Base-by-base conservation (phyloP, 2,797 vertebrate species). In the Mareca strepera region DNA sequence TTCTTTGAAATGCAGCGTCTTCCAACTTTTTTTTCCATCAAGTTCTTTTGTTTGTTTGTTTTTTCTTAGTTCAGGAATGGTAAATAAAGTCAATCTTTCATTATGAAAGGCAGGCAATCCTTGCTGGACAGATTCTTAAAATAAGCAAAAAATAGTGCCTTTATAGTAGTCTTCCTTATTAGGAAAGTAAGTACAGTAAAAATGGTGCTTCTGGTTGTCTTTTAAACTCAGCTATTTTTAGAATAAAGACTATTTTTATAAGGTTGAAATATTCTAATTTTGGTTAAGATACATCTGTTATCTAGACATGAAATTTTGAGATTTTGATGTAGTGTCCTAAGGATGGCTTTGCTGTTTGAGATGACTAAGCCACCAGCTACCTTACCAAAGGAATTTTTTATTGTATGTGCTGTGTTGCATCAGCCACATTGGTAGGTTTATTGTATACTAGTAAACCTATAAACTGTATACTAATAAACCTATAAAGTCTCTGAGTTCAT, bases 301-400 rank as follows among this genome's bases (percentile, higher is more conserved):
- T 63, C 9, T 23, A 67, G n/a, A 56, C 23, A 5, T 52, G 25
- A 20, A 79, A 46, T 25, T 63, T 43, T 39, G 11, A 62, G 64
- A 46, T 21, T 63, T 43, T 39, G 11, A 62, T n/a, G 41, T 26
- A 35, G 13, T 4, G 67, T 18, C 33, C 46, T 26, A 58, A 67
- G 29, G 59, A 58, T 52, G 18, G 11, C 21, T 12, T 5, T 4
- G 33, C 14, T 0, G 0, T 37, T 5, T 53, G 29, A 53, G 18
- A 26, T 11, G 15, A 2, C 11, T 60, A 33, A 15, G 4, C 9
- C 25, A 21, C 20, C 18, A 15, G 4, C 9, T 21, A 21, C 20
- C 18, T 72, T 63, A 11, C 12, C 37, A 28, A 60, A 58, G 60
- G 3, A 1, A 18, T 26, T 12, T 63, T 68, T 80, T 80, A 43